These are phyloP conservation scores for Siniperca knerii DNA, from an alignment of 2,113 vertebrate species.

Conservation along the genomic window DNA sequence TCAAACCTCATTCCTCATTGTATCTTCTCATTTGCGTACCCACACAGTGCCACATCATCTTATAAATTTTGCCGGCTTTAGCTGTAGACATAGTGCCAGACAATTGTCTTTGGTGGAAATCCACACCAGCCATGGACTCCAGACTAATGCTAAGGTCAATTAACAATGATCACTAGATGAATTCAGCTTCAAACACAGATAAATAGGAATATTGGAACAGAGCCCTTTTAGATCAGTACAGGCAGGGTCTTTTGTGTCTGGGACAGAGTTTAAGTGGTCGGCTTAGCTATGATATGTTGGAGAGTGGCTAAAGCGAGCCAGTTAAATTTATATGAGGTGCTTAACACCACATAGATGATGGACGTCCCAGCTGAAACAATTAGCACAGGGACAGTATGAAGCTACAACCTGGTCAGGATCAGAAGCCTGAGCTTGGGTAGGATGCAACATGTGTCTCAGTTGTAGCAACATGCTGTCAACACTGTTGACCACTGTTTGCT, in stretches of 20 bases:
- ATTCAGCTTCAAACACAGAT: conserved; percentile 64
- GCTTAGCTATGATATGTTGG: conserved; percentile 50
- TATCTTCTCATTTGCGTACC: conserved; percentile 8
- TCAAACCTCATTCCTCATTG: background rate
- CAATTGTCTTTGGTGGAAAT: conserved; percentile 54
- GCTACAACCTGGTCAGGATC: conserved; percentile 24
- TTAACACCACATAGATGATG: conserved; percentile 60
- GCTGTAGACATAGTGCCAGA: conserved; percentile 35
- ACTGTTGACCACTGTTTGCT: conserved; percentile 26
- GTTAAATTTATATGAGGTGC: conserved; percentile 74
- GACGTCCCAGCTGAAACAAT: conserved; percentile 73
- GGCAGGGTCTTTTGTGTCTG: conserved; percentile 58
- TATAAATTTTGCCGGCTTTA: conserved; percentile 13
- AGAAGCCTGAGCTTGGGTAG: conserved; percentile 9
- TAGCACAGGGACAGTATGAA: conserved; percentile 34
- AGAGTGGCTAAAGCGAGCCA: conserved; percentile 62
- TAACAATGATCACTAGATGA: conserved; percentile 51
- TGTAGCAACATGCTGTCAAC: conserved; percentile 52
- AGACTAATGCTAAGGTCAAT: conserved; percentile 65
- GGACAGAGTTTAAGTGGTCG: conserved; percentile 50
- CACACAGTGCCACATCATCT: conserved; percentile 19
- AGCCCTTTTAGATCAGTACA: conserved; percentile 36
- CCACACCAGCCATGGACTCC: conserved; percentile 40
- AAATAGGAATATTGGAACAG: conserved; percentile 48
- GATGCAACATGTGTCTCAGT: conserved; percentile 42